Conservation (phyloP, 1,140 invertebrate genomes). For the Mya arenaria region DNA sequence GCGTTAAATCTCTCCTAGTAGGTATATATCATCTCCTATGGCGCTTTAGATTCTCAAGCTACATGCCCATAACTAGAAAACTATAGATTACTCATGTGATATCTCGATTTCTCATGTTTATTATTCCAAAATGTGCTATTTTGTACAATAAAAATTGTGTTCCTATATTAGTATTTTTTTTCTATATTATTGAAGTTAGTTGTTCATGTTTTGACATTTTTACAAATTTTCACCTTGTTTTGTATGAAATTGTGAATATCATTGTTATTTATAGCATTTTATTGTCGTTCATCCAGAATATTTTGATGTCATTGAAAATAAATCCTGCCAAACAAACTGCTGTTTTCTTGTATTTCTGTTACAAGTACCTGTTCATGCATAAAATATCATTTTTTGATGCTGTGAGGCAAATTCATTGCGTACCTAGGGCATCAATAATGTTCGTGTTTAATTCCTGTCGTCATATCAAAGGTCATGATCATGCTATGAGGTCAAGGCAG, state of each 20-base stretch:
- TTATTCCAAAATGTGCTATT: neutral
- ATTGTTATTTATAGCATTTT: conserved; percentile 55
- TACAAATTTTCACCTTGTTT: neutral
- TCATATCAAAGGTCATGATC: too few relatives aligned
- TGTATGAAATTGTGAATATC: conserved; percentile 42
- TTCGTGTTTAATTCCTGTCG: too few relatives aligned
- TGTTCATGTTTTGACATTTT: conserved; percentile 36
- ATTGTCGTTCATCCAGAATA: conserved; percentile 22
- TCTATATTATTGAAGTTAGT: neutral
- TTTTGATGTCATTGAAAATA: conserved; percentile 47
- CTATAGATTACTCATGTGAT: too few relatives aligned
- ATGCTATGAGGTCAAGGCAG: too few relatives aligned
- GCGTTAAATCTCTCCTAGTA: too few relatives aligned
- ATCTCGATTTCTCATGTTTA: neutral
- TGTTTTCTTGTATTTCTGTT: neutral
- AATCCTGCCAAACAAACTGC: conserved; percentile 29
- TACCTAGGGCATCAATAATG: too few relatives aligned
- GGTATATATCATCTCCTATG: too few relatives aligned
- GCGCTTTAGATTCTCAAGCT: too few relatives aligned
- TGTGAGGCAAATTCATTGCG: too few relatives aligned
- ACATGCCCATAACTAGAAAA: too few relatives aligned
- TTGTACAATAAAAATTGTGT: conserved; percentile 21
- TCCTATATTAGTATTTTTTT: conserved; percentile 6
- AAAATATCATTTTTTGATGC: too few relatives aligned
- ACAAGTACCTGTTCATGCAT: too few relatives aligned